Evolutionary conservation across 92 coral and sea anemone genomes (phyloP), one percentile per base, ranked within the genome.

Genomic region (Epizoanthus illoricatus): DNA sequence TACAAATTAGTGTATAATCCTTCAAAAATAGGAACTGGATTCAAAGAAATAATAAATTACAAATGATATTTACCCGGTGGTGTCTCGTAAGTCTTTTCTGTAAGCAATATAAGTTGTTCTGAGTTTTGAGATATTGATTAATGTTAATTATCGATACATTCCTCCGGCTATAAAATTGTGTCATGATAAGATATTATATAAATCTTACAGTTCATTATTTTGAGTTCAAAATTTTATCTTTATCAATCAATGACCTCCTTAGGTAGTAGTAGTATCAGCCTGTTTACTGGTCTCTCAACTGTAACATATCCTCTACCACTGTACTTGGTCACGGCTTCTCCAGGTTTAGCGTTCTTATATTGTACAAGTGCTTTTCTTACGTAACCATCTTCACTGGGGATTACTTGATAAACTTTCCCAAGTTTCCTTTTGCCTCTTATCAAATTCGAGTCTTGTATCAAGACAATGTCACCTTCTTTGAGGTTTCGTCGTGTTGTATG

Each of bases 341-440:
- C 87, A 12, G 71, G 84, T 57, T 81, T 85, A 17, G 79, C 71
- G 80, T 86, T 89, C 85, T 89, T 89, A 81, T 81, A 86, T 59
- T 82, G 86, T 23, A 85, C 81, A 68, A 68, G 55, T 52, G 81
- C 92, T 40, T 86, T 89, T 24, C 92, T 52, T 12, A 89, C 89
- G 59, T 80, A 68, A 36, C 89, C 89, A 76, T 75, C 18, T 57
- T 74, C 86, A 52, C 23, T 17, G 33, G 73, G 84, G 54, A 71
- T 81, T 23, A 41, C 79, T 57, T 89, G 71, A 41, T 70, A 59
- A 40, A 89, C 75, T 52, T 24, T 75, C 42, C 90, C 90, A 19
- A 86, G 88, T 52, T 67, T 82, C 81, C 86, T 85, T 15, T 88
- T 57, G 55, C 89, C 80, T 80, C 89, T 80, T 43, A 88, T 49